Evolutionary conservation across 2,113 vertebrate species (phyloP), one percentile per base, ranked within the genome.

Genomic region (Rhinichthys klamathensis): DNA sequence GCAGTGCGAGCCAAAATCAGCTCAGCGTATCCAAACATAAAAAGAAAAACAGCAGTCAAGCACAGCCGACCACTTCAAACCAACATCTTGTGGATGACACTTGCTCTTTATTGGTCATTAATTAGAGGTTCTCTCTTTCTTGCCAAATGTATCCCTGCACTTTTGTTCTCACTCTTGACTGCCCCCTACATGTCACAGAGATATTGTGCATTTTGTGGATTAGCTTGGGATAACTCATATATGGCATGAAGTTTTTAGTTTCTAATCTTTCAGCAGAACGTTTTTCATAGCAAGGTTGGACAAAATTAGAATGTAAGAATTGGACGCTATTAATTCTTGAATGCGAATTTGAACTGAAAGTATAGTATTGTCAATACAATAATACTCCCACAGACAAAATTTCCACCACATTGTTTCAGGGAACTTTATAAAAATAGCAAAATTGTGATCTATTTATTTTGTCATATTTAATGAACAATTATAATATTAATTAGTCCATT

Each of bases 1-100:
- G 61, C 27, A 81, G 41, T 49, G 25, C 11, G 25, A 51, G 79
- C 79, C 79, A 81, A 67, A 81, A 69, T 70, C 70, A 65, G 72
- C 25, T 49, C 41, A 41, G 15, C 21, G 35, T 25, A 27, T 65
- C 38, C n/a, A 80, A 25, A 41, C 23, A 61, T 7, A 79, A 41
- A 81, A 49, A 9, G 46, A 32, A 81, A 81, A 69, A 51, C 25
- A 65, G 60, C 78, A 63, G 78, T 61, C 8, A 3, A 65, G 41
- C 60, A 32, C 35, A 49, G 78, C 78, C 65, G 60, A 30, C 60
- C 60, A 49, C 38, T 80, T 80, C 60, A 80, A 63, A 63, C 3
- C 56, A 44, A 80, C 35, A 65, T 81, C 27, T 5, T 67, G 61
- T 32, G 61, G 44, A 81, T 81, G 60, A 67, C 79, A 67, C 61